Evolutionary conservation across 2,797 vertebrate genomes (phyloP).

Genomic region (Hyperoplus immaculatus): DNA sequence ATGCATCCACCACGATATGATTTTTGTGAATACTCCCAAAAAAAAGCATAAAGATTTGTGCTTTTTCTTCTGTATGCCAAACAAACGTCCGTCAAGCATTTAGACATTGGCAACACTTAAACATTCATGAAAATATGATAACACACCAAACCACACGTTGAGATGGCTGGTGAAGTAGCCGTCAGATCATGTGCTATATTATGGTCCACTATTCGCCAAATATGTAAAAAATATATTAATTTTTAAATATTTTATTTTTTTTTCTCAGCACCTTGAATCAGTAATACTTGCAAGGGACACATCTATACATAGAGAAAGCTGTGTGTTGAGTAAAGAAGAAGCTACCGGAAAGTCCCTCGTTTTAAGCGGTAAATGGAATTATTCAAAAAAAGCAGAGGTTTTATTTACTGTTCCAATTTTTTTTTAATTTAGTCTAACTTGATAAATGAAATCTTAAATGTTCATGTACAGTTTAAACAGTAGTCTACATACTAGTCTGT

Average conservation of each 20-base stretch:
- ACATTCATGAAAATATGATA: not conserved
- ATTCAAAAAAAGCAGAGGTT: not conserved
- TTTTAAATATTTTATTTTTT: not conserved
- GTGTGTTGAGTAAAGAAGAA: not conserved
- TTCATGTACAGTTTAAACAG: too few species aligned
- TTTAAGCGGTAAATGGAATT: not conserved
- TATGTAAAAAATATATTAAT: not conserved
- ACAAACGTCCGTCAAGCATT: not conserved
- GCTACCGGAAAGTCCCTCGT: not conserved
- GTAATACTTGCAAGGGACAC: not conserved
- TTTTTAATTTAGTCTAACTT: too few species aligned
- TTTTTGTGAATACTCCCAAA: not conserved
- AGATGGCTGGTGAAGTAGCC: slow-evolving; percentile 28
- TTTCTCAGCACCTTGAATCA: slow-evolving; percentile 37
- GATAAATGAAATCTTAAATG: too few species aligned
- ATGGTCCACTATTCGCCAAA: slow-evolving; percentile 16
- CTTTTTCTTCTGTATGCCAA: slow-evolving; percentile 18
- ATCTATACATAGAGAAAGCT: slow-evolving; percentile 1
- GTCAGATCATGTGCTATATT: slow-evolving; percentile 8
- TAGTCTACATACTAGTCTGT: too few species aligned
- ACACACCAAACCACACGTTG: not conserved
- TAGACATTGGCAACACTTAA: not conserved
- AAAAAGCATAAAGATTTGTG: slow-evolving; percentile 37
- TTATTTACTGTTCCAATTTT: too few species aligned
- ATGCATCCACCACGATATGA: not conserved